These are phyloP conservation scores for Aelia acuminata DNA, from an alignment of 2,888 invertebrate species.

Conservation along the genomic window DNA sequence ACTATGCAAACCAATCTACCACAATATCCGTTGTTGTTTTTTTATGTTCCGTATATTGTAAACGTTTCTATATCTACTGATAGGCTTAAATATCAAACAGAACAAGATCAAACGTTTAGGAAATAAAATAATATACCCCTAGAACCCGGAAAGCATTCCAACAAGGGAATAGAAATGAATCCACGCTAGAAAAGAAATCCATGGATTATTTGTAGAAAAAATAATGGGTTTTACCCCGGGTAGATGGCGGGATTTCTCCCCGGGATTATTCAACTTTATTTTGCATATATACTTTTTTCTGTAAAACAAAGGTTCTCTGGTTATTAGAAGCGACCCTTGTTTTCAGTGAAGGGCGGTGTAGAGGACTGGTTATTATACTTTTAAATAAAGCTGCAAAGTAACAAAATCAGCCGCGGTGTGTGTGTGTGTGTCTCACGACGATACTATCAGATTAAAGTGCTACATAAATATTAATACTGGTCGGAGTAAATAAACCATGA, in stretches of 20 bases:
- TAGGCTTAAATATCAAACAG: too few species aligned
- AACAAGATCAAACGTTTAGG: too few species aligned
- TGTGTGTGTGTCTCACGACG: too few species aligned
- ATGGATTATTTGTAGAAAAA: neutral
- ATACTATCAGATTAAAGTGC: conserved; percentile 16
- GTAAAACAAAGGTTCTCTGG: neutral
- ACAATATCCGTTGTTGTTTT: too few species aligned
- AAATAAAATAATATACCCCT: too few species aligned
- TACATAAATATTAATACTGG: conserved; percentile 28
- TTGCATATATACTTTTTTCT: neutral
- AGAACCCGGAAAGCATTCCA: neutral
- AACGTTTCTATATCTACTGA: too few species aligned
- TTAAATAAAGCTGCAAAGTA: conserved; percentile 3
- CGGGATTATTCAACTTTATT: neutral
- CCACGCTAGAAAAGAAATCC: neutral
- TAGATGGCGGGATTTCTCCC: neutral
- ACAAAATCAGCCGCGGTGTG: conserved; percentile 20
- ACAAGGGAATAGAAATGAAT: neutral
- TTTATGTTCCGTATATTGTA: too few species aligned
- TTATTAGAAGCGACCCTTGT: neutral
- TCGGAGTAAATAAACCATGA: conserved; percentile 38
- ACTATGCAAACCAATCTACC: too few species aligned
- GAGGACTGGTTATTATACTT: conserved; percentile 6
- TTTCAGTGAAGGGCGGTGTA: neutral
- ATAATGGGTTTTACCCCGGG: neutral